These are phyloP conservation scores for Dermolepida albohirtum DNA, from an alignment of 2,888 invertebrate species.

Conservation along the genomic window DNA sequence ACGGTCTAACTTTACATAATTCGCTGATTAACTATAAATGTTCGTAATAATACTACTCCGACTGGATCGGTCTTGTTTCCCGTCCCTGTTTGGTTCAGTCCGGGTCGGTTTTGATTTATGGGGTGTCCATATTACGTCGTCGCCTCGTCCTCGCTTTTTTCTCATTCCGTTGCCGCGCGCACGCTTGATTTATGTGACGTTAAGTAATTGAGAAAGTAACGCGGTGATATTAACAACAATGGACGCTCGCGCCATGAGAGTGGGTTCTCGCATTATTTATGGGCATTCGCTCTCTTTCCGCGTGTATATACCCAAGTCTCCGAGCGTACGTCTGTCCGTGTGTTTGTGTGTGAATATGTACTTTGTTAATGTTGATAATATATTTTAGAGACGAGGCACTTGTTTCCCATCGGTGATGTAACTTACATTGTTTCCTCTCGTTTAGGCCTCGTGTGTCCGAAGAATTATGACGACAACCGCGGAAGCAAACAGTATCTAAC, in stretches of 20 bases:
- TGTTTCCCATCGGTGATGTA: too few relatives aligned
- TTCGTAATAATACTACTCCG: too few relatives aligned
- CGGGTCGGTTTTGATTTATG: conserved; percentile 24
- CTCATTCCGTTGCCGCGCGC: conserved; percentile 12
- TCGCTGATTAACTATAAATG: too few relatives aligned
- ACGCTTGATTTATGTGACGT: conserved; percentile 30
- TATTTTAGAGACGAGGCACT: too few relatives aligned
- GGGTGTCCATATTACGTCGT: conserved; percentile 27
- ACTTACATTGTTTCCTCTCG: too few relatives aligned
- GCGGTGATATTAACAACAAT: conserved; percentile 32
- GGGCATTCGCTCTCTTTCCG: conserved; percentile 13
- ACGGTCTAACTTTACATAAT: too few relatives aligned
- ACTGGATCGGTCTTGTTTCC: too few relatives aligned
- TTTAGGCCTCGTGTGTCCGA: too few relatives aligned
- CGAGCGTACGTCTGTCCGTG: not conserved
- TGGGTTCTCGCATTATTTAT: conserved; percentile 30
- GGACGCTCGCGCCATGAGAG: conserved; percentile 22
- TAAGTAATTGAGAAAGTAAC: conserved; percentile 37
- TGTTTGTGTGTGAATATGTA: not conserved
- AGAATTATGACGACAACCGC: too few relatives aligned
- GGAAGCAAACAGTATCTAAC: too few relatives aligned
- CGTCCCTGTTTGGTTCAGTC: not conserved
- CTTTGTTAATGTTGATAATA: conserved; percentile 9
- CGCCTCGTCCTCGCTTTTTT: conserved; percentile 24
- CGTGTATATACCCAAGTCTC: not conserved